Percentiles rank a stretch among this genome's conserved stretches.
Conservation (phyloP, 30 jellyfish, hydroid and myxozoan species). For the Chironex yamaguchii region DNA sequence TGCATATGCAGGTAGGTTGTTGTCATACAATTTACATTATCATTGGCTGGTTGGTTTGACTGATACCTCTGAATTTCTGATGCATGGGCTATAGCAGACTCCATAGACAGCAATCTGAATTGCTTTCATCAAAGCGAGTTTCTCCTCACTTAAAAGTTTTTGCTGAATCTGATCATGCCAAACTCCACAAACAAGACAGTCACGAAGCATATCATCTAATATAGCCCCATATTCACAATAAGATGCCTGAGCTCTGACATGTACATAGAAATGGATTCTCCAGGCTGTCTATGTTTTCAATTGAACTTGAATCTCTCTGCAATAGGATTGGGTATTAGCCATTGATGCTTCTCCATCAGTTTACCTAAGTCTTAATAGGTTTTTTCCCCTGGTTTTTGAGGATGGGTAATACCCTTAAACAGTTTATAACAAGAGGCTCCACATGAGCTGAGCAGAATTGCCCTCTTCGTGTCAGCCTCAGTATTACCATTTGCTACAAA, state of each 20-base stretch:
- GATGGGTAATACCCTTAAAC: constrained; percentile 16
- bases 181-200: constrained; percentile 35
- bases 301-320: constrained; percentile 56
- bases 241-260: background rate
- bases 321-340: constrained; percentile 60
- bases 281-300: constrained; percentile 22
- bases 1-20: too few species aligned
- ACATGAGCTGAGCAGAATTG: constrained; percentile 31
- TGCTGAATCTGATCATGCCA: constrained; percentile 8
- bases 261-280: constrained; percentile 25
- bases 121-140: background rate
- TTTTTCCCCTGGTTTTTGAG: constrained; percentile 37
- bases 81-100: constrained; percentile 4
- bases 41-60: too few species aligned
- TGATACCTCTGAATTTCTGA: constrained; percentile 19
- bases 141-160: constrained; percentile 24
- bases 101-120: constrained; percentile 18
- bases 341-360: constrained; percentile 40
- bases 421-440: constrained; percentile 39
- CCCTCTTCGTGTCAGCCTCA: constrained; percentile 8
- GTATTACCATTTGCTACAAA: background rate
- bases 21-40: too few species aligned
- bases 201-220: constrained; percentile 23
- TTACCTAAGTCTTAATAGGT: constrained; percentile 22
- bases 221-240: constrained; percentile 31